Evolutionary conservation across 2,113 vertebrate genomes (phyloP).

Genomic region (Oenanthe melanoleuca): DNA sequence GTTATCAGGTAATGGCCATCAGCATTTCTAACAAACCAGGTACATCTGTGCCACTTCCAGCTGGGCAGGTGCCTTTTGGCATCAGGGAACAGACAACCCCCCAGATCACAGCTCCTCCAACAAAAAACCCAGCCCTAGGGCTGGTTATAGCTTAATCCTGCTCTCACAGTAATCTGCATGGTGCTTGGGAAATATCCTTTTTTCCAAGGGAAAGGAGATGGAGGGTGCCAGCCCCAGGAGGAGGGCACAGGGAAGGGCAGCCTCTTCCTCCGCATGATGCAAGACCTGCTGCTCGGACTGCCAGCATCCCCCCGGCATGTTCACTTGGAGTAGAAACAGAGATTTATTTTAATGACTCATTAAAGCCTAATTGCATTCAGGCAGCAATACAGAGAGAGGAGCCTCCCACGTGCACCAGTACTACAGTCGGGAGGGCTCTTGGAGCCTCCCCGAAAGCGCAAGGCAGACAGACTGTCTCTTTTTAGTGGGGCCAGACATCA

Average conservation of each 20-base stretch:
- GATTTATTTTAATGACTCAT: conserved; percentile 72
- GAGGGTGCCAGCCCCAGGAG: background rate
- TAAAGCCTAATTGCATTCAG: conserved; percentile 67
- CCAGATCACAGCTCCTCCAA: background rate
- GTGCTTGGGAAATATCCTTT: background rate
- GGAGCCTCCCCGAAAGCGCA: background rate
- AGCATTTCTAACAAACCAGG: background rate
- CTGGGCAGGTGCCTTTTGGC: background rate
- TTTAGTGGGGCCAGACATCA: conserved; percentile 19
- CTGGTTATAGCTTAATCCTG: fast-evolving
- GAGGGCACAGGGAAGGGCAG: fast-evolving
- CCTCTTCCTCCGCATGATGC: conserved; percentile 14
- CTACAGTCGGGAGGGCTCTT: conserved; percentile 35
- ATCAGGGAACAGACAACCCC: background rate
- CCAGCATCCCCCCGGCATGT: conserved; percentile 39
- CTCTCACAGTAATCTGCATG: fast-evolving
- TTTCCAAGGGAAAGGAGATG: background rate
- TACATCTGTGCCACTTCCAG: background rate
- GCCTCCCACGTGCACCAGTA: conserved; percentile 61
- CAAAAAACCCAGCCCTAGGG: background rate
- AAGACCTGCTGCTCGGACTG: conserved; percentile 43
- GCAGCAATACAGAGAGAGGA: conserved; percentile 38
- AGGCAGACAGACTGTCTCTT: conserved; percentile 57
- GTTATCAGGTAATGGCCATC: background rate
- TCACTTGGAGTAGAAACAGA: conserved; percentile 63